Evolutionary conservation across 2,113 vertebrate species (phyloP), one percentile per base, ranked within the genome.

Genomic region (Gobiocypris rarus): DNA sequence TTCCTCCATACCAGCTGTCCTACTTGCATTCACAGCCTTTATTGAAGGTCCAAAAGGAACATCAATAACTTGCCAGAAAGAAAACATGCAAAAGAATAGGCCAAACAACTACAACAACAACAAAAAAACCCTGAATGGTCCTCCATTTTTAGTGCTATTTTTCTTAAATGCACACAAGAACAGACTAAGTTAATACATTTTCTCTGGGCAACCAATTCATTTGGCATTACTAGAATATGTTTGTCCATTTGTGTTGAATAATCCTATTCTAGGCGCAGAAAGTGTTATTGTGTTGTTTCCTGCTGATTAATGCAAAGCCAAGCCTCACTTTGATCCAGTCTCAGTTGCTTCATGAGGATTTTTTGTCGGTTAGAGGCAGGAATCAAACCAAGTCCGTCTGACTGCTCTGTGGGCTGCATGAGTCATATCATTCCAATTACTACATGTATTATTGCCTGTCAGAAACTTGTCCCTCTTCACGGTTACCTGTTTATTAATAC

Each of bases 361-460:
- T 22, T 34, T 71, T 84, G 80, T 45, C 5, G 56, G 31, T 22
- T n/a, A 15, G 45, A 82, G 61, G 81, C 41, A 52, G 31, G 61
- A 56, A 52, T 74, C 78, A 31, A 70, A 52, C 31, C 75, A 59
- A 54, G 75, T 81, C 48, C 9, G 45, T 78, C 67, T 24, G 50
- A 69, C 77, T 73, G 76, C 69, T 38, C 82, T 54, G 45, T 84
- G 79, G 50, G 80, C 41, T 61, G 73, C 67, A 87, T 87, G 86
- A 87, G 31, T 87, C 86, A 87, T 85, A 76, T 76, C 28, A 48
- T 34, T 83, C 83, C 83, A 87, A 85, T 87, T 84, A 87, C 67
- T 54, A 38, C 63, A 59, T 84, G 63, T 82, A 77, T 71, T 71
- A 83, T 38, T 73, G 73, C 73, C 22, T 70, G 41, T 58, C 65